Evolutionary conservation across 2,888 invertebrate genomes (phyloP).

Genomic region (Lamellibrachia columna): DNA sequence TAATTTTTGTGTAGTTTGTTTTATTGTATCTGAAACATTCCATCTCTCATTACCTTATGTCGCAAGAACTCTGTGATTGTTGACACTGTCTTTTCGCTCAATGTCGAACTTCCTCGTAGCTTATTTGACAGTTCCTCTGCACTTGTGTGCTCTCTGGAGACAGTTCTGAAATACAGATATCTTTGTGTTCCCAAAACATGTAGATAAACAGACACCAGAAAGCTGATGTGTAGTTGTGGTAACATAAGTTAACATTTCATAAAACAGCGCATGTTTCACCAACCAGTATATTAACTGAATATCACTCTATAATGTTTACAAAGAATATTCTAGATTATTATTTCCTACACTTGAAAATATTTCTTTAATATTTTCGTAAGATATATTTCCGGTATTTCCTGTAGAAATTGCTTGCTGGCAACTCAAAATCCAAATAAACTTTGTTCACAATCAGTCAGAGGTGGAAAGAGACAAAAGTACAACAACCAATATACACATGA

Average conservation of each 20-base stretch:
- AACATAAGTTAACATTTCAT: not conserved
- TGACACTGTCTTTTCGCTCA: not conserved
- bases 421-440: not conserved
- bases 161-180: not conserved
- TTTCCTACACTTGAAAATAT: not conserved
- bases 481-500: no score
- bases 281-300: not conserved
- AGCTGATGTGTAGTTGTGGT: not conserved
- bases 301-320: not conserved
- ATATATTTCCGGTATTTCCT: not conserved
- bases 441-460: no score
- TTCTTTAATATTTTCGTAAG: not conserved
- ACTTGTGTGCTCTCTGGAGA: not conserved
- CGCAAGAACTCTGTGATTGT: not conserved
- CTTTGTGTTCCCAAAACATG: not conserved
- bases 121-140: not conserved
- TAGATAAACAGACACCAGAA: not conserved
- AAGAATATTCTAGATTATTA: not conserved
- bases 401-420: not conserved
- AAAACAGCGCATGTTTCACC: no score
- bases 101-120: not conserved
- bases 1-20: not conserved
- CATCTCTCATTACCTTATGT: not conserved
- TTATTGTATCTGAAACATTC: not conserved
- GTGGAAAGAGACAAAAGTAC: no score